Evolutionary conservation across 2,797 vertebrate species (phyloP), one percentile per base, ranked within the genome.

Genomic region (Luscinia megarhynchos): DNA sequence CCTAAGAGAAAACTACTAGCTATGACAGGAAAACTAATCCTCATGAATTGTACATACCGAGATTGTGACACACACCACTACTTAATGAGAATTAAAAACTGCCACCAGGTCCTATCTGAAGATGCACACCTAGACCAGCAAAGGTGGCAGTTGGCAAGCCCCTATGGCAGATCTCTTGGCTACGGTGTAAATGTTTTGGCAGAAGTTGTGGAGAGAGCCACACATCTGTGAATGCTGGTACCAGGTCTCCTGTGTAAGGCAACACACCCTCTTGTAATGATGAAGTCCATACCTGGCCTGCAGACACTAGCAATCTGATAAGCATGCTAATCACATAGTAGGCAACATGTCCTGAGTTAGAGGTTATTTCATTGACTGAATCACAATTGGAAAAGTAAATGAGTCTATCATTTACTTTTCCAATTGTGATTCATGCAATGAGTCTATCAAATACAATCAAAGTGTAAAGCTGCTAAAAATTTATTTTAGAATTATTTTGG

Each of bases 181-280:
- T 55, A 15, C 1, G 1, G 6, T 12, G 26, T 23, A 78, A 17
- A 30, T 27, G 23, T 46, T 62, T 22, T 66, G 43, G 40, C 59
- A 27, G 16, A 72, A 63, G 43, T 30, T 17, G 5, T 17, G 9
- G 30, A 66, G 16, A 67, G 40, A 38, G 5, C 6, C 43, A 80
- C 17, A 27, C 2, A 53, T 19, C 34, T 57, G 11, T 20, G 19
- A 63, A 80, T 32, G 45, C 19, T 48, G 8, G 6, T 45, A 30
- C 20, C 50, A 76, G 5, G 29, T 54, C 57, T 67, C 40, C 58
- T 66, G 23, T 48, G n/a, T 43, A 18, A 53, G 21, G 36, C 48
- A 67, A 50, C 0, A 0, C 12, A 9, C 34, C 4, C 50, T 63
- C 36, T 64, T 36, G 12, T 45, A n/a, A 30, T 16, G 50, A 74